Evolutionary conservation across 2,113 vertebrate genomes (phyloP).

Genomic region (Cervus canadensis): DNA sequence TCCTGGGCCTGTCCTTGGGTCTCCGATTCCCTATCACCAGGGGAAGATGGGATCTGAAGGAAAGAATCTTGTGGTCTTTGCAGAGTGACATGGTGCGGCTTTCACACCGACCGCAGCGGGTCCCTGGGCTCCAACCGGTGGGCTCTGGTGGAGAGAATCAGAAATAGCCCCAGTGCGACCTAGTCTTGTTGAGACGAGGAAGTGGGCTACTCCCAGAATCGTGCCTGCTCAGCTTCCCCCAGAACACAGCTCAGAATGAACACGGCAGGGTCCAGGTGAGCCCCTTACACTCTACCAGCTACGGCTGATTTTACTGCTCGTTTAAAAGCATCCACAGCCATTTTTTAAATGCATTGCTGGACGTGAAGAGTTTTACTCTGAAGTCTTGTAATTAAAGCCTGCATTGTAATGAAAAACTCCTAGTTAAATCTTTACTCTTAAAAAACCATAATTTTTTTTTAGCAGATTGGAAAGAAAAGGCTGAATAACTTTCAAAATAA

Average conservation of each 20-base stretch:
- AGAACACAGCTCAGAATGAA: background rate
- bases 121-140: background rate
- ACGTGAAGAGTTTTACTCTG: background rate
- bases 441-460: background rate
- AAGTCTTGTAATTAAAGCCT: background rate
- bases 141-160: background rate
- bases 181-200: background rate
- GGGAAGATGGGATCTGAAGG: background rate
- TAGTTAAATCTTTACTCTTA: conserved; percentile 16
- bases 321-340: background rate
- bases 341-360: background rate
- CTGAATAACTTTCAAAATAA: background rate
- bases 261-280: background rate
- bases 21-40: background rate
- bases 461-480: background rate
- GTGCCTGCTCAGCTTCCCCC: background rate
- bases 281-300: background rate
- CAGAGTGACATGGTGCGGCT: background rate
- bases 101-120: background rate
- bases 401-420: background rate
- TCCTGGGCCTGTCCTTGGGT: background rate
- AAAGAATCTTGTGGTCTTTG: background rate
- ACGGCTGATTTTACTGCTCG: background rate
- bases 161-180: background rate
- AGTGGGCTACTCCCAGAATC: background rate